These are phyloP conservation scores for Drosophila serrata DNA, from an alignment of 1,140 invertebrate genomes.

Conservation along the genomic window DNA sequence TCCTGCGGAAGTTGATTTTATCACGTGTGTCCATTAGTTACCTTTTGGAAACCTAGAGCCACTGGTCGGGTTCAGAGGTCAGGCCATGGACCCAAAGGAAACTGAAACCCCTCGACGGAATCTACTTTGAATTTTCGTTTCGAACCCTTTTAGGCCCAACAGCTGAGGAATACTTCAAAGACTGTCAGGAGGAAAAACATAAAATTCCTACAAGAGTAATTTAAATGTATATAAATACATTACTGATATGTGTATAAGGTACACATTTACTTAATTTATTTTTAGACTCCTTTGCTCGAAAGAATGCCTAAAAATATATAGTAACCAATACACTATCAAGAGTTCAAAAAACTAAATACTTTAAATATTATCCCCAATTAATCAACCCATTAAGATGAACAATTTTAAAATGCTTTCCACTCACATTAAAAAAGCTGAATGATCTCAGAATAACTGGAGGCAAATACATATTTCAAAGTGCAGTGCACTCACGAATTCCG, in stretches of 20 bases:
- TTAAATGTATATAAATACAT: not conserved
- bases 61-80: conserved; percentile 50
- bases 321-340: not conserved
- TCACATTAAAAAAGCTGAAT: conserved; percentile 31
- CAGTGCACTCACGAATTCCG: conserved; percentile 15
- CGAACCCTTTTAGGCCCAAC: conserved; percentile 6
- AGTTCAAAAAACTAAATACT: conserved; percentile 1
- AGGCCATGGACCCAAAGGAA: conserved; percentile 4
- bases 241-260: too few species aligned
- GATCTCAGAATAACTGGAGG: conserved; percentile 14
- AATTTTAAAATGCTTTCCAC: not conserved
- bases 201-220: not conserved
- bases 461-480: conserved; percentile 36
- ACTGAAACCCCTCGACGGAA: conserved; percentile 11
- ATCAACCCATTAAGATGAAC: conserved; percentile 2
- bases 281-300: too few species aligned
- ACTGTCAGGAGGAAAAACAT: not conserved
- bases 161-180: not conserved
- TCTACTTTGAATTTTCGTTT: not conserved
- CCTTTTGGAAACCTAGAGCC: conserved; percentile 38
- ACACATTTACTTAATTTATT: not conserved
- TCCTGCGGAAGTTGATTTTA: conserved; percentile 80
- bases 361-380: conserved; percentile 3
- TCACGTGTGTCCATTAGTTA: conserved; percentile 74
- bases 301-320: not conserved